Conservation (phyloP, 92 coral and sea anemone genomes). For the Parazoanthus swiftii region DNA sequence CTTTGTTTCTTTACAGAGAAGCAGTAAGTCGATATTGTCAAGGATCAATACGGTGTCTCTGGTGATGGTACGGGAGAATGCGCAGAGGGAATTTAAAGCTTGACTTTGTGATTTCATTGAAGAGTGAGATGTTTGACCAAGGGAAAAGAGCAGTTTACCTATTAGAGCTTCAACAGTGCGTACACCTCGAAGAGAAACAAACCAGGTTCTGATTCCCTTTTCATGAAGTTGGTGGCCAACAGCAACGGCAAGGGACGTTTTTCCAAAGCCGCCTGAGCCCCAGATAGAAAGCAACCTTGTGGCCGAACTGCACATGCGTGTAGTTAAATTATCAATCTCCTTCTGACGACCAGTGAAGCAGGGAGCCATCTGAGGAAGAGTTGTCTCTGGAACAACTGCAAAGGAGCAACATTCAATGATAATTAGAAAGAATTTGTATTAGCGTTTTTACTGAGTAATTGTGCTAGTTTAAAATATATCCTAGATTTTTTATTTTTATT, state of each 20-base stretch:
- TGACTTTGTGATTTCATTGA: no score
- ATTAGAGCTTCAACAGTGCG: neutral
- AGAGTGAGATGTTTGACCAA: neutral
- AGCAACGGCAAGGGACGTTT: neutral
- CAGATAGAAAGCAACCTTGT: no score
- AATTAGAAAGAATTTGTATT: no score
- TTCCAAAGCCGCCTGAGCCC: no score
- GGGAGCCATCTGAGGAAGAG: neutral
- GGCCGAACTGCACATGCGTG: neutral
- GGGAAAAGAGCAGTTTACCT: neutral
- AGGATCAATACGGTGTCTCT: neutral
- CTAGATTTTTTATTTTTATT: no score
- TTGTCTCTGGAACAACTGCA: neutral
- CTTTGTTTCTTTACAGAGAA: no score
- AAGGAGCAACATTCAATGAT: no score
- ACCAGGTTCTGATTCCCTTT: conserved; percentile 15
- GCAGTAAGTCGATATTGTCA: conserved; percentile 1
- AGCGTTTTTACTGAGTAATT: no score
- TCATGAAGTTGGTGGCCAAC: neutral
- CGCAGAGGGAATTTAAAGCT: neutral
- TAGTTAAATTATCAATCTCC: neutral
- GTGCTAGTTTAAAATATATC: no score
- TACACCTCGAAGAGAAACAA: neutral
- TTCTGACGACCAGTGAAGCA: conserved; percentile 1
- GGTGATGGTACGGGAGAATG: neutral